A percentile compares a stretch with the other conserved stretches of the same genome.
Conservation (phyloP, 2,797 vertebrate genomes). For the Coccyzus lansbergi region DNA sequence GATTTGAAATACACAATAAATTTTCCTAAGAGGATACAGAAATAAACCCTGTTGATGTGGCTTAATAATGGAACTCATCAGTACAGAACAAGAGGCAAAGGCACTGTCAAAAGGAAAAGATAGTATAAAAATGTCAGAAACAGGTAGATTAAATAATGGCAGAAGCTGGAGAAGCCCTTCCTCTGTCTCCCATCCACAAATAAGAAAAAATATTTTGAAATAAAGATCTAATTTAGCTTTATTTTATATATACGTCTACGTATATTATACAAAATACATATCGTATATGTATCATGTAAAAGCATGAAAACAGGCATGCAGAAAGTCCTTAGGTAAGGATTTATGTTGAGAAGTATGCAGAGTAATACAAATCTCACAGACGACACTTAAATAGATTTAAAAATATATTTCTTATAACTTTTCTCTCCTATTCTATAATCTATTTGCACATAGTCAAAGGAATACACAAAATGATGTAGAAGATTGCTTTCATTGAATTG, state of each 20-base stretch:
- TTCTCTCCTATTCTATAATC: not conserved
- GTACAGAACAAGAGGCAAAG: not conserved
- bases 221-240: not conserved
- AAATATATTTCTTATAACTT: not conserved
- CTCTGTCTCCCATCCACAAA: not conserved
- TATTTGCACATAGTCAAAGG: not conserved
- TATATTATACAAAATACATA: not conserved
- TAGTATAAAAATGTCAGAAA: not conserved
- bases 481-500: not conserved
- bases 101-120: not conserved
- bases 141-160: not conserved
- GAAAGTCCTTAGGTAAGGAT: not conserved
- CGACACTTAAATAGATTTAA: not conserved
- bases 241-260: not conserved
- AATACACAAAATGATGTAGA: not conserved
- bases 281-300: not conserved
- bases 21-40: not conserved
- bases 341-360: not conserved
- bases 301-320: not conserved
- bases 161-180: not conserved
- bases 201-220: not conserved
- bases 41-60: not conserved
- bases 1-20: not conserved
- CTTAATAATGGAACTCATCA: not conserved
- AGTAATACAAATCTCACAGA: not conserved